Conservation (phyloP, 2,888 invertebrate genomes). For the Polydrusus pterygomalis region DNA sequence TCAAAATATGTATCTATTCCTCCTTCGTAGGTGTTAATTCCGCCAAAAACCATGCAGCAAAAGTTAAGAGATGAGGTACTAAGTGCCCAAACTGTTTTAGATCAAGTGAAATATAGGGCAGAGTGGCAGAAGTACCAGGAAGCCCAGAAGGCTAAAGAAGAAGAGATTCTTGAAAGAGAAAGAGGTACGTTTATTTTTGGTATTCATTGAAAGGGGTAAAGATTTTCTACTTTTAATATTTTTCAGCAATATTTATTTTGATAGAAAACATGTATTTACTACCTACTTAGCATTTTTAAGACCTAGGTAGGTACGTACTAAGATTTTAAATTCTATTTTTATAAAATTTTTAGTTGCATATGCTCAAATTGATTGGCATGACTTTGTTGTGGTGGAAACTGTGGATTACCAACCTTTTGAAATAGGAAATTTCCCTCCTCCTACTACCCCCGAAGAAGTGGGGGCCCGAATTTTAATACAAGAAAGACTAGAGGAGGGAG, state of each 20-base stretch:
- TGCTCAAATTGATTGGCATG: conserved; percentile 99
- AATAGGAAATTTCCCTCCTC: conserved; percentile 96
- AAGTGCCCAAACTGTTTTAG: conserved; percentile 81
- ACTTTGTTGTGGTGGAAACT: conserved; percentile 99
- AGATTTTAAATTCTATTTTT: too few species aligned
- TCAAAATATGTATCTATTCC: background rate
- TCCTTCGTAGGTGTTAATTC: conserved; percentile 84
- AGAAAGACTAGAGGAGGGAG: conserved; percentile 86
- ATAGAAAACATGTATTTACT: background rate
- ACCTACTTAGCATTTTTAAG: too few species aligned
- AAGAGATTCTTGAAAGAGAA: conserved; percentile 96
- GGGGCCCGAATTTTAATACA: conserved; percentile 95
- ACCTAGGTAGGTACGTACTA: too few species aligned
- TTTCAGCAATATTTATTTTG: background rate
- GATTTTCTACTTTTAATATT: too few species aligned
- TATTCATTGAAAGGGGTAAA: too few species aligned
- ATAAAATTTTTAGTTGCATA: conserved; percentile 86
- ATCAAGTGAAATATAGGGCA: conserved; percentile 94
- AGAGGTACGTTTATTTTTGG: conserved; percentile 74
- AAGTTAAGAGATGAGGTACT: conserved; percentile 87
- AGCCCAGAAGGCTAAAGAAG: conserved; percentile 92
- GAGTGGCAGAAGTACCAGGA: conserved; percentile 98
- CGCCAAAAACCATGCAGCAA: conserved; percentile 91
- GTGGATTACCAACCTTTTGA: conserved; percentile 99
- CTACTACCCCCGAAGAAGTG: conserved; percentile 95